Conservation (phyloP, 2,797 vertebrate species). For the Pogonophryne albipinna region DNA sequence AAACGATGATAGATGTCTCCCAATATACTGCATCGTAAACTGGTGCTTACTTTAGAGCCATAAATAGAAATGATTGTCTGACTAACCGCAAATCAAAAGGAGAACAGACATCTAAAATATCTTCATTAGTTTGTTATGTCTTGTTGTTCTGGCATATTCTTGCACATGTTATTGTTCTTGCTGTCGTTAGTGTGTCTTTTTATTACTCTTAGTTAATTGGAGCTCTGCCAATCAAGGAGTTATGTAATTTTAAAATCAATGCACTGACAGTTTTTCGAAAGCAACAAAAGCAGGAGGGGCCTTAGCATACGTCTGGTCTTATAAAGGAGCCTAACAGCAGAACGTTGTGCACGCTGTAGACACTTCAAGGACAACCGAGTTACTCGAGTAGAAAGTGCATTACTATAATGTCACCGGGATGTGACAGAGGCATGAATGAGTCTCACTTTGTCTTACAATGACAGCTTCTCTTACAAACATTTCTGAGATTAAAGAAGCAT, state of each 20-base stretch:
- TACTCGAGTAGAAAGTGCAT: slow-evolving; percentile 38
- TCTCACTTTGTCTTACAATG: slow-evolving; percentile 45
- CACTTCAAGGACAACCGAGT: slow-evolving; percentile 34
- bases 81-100: not conserved
- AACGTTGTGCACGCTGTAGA: slow-evolving; percentile 43
- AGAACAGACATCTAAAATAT: not conserved
- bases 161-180: slow-evolving; percentile 8
- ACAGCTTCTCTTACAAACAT: slow-evolving; percentile 46
- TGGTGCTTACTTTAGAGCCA: slow-evolving; percentile 2
- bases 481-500: slow-evolving; percentile 42
- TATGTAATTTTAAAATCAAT: slow-evolving; percentile 2
- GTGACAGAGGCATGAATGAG: slow-evolving; percentile 53
- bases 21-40: slow-evolving; percentile 1
- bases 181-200: not conserved
- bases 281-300: not conserved
- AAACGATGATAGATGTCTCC: slow-evolving; percentile 7
- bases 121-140: slow-evolving; percentile 10
- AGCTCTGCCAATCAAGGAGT: slow-evolving; percentile 2
- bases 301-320: slow-evolving; percentile 26
- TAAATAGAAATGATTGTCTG: slow-evolving; percentile 33
- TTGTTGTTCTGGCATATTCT: slow-evolving; percentile 11
- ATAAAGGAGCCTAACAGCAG: slow-evolving; percentile 38
- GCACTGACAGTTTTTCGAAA: not conserved
- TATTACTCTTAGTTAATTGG: not conserved
- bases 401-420: slow-evolving; percentile 51